These are phyloP conservation scores for Drosophila eugracilis DNA, from an alignment of 1,140 invertebrate genomes.

Conservation along the genomic window DNA sequence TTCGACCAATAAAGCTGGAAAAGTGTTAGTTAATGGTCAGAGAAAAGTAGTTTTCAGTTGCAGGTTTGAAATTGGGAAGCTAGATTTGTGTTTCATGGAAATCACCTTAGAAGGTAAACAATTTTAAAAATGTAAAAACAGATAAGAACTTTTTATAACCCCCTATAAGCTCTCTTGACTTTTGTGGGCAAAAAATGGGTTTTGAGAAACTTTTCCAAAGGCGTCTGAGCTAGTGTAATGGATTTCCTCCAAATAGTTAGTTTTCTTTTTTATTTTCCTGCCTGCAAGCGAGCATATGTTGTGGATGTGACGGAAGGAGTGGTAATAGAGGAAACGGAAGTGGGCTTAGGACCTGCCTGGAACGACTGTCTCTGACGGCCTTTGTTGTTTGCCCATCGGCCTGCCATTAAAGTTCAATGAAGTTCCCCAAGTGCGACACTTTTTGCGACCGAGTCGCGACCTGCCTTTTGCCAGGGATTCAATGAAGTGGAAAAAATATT, in stretches of 20 bases:
- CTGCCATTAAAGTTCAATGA: conserved; percentile 79
- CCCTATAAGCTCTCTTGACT: neutral
- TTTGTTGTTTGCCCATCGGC: conserved; percentile 65
- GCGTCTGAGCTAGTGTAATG: neutral
- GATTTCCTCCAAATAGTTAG: conserved; percentile 1
- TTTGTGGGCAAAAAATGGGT: neutral
- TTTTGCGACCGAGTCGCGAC: conserved; percentile 41
- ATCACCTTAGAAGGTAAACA: neutral
- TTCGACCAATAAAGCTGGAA: neutral
- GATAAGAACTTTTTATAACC: neutral
- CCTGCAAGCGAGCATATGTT: conserved; percentile 31
- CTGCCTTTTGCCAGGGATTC: conserved; percentile 22
- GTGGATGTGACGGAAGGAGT: conserved; percentile 13
- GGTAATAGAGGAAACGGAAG: conserved; percentile 30
- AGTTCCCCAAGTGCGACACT: conserved; percentile 71
- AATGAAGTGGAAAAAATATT: conserved; percentile 81
- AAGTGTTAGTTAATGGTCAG: neutral
- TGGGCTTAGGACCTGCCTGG: conserved; percentile 23
- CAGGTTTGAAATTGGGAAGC: too few species aligned
- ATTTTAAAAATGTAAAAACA: neutral
- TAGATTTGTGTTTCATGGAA: too few species aligned
- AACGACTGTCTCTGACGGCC: conserved; percentile 28
- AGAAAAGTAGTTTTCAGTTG: neutral
- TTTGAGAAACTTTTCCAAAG: conserved; percentile 2
- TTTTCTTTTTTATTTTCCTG: conserved; percentile 1